These are phyloP conservation scores for Polydrusus cervinus DNA, from an alignment of 2,888 invertebrate genomes.

Conservation along the genomic window DNA sequence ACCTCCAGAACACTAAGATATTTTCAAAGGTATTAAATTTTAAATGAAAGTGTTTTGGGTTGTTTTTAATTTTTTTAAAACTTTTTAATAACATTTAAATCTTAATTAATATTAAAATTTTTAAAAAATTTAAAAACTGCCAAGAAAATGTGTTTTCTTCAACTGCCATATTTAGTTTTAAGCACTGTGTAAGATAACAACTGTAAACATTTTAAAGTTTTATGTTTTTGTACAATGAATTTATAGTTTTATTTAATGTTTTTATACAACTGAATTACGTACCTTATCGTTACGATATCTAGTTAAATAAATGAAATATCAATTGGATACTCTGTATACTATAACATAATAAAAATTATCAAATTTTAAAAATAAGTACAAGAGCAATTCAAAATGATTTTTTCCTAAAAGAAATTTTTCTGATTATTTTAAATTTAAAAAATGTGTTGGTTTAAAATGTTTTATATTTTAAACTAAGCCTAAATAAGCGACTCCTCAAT, in stretches of 20 bases:
- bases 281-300: too few relatives aligned
- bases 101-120: not conserved
- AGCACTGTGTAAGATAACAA: not conserved
- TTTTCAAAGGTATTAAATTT: slow-evolving; percentile 8
- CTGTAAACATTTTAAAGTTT: too few relatives aligned
- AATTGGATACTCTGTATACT: slow-evolving; percentile 19
- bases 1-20: not conserved
- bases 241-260: not conserved
- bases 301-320: too few relatives aligned
- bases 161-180: slow-evolving; percentile 23
- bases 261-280: too few relatives aligned
- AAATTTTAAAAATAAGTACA: too few relatives aligned
- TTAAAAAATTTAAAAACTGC: not conserved
- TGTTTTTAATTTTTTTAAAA: not conserved
- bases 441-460: too few relatives aligned
- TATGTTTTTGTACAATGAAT: not conserved
- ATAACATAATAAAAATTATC: not conserved
- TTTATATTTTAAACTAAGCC: too few relatives aligned
- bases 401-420: not conserved
- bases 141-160: not conserved
- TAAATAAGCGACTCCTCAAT: too few relatives aligned
- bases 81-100: not conserved
- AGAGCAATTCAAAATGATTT: not conserved
- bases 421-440: not conserved
- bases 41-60: not conserved